These are phyloP conservation scores for Asobara japonica DNA, from an alignment of 1,140 invertebrate species.

Conservation along the genomic window DNA sequence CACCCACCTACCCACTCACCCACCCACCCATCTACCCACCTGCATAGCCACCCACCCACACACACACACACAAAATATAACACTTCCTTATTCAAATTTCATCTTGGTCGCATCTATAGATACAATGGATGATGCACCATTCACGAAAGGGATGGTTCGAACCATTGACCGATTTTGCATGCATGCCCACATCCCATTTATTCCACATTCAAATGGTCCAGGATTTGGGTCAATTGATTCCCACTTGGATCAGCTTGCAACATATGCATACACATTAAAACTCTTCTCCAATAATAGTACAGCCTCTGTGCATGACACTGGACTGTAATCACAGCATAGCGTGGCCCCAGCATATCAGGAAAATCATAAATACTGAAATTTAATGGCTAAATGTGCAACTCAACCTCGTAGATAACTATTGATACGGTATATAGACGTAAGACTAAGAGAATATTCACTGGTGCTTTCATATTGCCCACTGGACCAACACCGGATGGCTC, in stretches of 20 bases:
- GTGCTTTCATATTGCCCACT: background rate
- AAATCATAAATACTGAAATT: constrained; percentile 18
- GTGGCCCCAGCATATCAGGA: constrained; percentile 26
- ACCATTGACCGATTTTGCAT: too few species aligned
- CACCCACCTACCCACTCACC: too few species aligned
- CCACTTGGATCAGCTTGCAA: background rate
- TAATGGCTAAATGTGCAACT: constrained; percentile 29
- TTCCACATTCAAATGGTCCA: too few species aligned
- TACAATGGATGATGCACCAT: too few species aligned
- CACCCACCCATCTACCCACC: too few species aligned
- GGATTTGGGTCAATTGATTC: background rate
- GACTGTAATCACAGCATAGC: constrained; percentile 25
- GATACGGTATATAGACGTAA: constrained; percentile 5
- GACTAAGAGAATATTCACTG: background rate
- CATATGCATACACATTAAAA: background rate
- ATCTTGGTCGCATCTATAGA: too few species aligned
- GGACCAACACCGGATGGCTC: constrained; percentile 20
- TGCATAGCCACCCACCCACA: too few species aligned
- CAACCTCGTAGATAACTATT: constrained; percentile 1
- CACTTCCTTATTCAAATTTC: too few species aligned
- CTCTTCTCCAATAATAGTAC: background rate
- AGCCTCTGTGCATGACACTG: constrained; percentile 3
- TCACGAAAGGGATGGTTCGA: too few species aligned
- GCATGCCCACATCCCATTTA: too few species aligned
- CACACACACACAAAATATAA: too few species aligned